phyloP scores from a whole-genome alignment of 2,797 vertebrate species.

The Malurus splendens region DNA sequence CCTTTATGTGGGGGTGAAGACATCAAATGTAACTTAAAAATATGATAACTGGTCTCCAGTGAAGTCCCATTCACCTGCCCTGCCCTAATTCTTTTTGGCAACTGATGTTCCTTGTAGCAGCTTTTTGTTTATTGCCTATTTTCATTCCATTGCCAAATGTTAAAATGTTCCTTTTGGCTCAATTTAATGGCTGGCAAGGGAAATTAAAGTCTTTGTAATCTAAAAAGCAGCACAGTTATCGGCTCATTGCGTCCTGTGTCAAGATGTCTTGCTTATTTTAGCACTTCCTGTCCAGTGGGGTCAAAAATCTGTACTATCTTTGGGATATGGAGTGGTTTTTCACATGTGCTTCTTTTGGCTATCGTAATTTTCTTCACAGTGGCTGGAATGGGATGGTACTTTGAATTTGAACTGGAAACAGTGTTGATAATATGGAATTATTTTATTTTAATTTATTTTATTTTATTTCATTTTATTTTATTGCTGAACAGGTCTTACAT shows the following conservation, averaged over 20 bases:
- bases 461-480: neutral
- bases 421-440: neutral
- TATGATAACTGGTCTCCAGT: neutral
- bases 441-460: too few species aligned
- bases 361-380: neutral
- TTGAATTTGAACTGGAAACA: neutral
- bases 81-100: neutral
- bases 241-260: neutral
- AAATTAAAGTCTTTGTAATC: neutral
- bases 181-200: neutral
- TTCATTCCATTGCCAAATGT: neutral
- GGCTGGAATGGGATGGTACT: neutral
- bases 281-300: neutral
- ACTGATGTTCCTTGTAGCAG: neutral
- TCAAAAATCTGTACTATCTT: neutral
- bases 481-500: neutral
- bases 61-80: neutral
- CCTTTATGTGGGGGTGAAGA: neutral
- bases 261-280: neutral
- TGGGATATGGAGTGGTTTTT: neutral
- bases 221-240: neutral
- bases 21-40: neutral
- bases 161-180: neutral
- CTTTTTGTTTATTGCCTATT: neutral
- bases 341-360: fast-evolving